These are phyloP conservation scores for Pangasianodon gigas DNA, from an alignment of 2,113 vertebrate species.

Conservation along the genomic window DNA sequence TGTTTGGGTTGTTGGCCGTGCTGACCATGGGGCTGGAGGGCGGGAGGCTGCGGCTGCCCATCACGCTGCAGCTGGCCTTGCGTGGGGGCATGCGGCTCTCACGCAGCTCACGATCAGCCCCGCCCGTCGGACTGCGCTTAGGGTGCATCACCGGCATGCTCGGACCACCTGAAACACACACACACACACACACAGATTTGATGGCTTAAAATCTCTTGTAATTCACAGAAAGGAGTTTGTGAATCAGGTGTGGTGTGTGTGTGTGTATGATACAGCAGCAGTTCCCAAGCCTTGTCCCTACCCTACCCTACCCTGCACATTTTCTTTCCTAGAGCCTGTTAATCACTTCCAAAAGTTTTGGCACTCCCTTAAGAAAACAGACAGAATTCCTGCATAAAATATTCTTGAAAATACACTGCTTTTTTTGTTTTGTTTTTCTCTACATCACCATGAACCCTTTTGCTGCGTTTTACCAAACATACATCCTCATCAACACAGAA, in stretches of 20 bases:
- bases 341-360: no score
- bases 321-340: no score
- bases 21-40: slow-evolving; percentile 95
- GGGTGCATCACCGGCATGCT: slow-evolving; percentile 86
- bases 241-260: neutral
- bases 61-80: slow-evolving; percentile 84
- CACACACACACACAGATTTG: slow-evolving; percentile 45
- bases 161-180: slow-evolving; percentile 80
- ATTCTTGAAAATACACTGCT: no score
- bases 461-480: no score
- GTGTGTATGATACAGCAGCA: neutral
- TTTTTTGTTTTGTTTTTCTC: no score
- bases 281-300: no score
- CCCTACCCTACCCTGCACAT: no score
- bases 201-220: neutral
- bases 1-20: slow-evolving; percentile 94
- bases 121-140: slow-evolving; percentile 88
- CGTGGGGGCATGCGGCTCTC: slow-evolving; percentile 84
- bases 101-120: slow-evolving; percentile 81
- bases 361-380: no score
- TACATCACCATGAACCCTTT: no score
- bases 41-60: slow-evolving; percentile 81
- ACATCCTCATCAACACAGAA: no score
- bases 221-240: neutral
- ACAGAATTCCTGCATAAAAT: no score